Percentiles rank a stretch among this genome's conserved stretches.
phyloP scores from a whole-genome alignment of 2,797 vertebrate species.

The Sebastes itinus region DNA sequence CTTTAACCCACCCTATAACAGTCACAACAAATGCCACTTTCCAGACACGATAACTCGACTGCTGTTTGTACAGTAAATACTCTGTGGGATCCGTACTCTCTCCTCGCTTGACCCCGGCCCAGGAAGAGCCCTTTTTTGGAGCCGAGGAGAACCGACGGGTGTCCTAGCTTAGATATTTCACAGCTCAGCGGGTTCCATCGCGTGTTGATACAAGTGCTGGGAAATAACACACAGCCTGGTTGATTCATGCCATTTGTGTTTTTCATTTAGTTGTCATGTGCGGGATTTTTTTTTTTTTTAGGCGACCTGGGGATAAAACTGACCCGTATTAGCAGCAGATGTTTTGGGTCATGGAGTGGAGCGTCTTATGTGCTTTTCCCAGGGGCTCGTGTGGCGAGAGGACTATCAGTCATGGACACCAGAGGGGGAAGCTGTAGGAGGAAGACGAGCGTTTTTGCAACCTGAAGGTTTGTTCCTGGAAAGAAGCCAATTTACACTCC shows the following conservation, averaged over 20 bases:
- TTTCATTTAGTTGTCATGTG: slow-evolving; percentile 58
- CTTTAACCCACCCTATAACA: not conserved
- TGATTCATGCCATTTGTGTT: slow-evolving; percentile 68
- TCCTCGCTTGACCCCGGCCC: slow-evolving; percentile 51
- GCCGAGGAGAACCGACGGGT: slow-evolving; percentile 34
- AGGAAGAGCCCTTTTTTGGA: slow-evolving; percentile 54
- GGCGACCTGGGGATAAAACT: slow-evolving; percentile 46
- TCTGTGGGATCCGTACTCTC: slow-evolving; percentile 29
- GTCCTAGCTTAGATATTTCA: slow-evolving; percentile 67
- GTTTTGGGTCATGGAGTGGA: slow-evolving; percentile 67
- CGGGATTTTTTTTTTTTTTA: not conserved
- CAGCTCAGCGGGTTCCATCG: slow-evolving; percentile 62
- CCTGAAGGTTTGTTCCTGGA: slow-evolving; percentile 2
- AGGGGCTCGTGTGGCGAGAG: slow-evolving; percentile 27
- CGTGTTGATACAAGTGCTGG: slow-evolving; percentile 77
- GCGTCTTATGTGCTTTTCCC: slow-evolving; percentile 46
- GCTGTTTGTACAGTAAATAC: slow-evolving; percentile 58
- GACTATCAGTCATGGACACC: slow-evolving; percentile 14
- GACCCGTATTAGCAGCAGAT: slow-evolving; percentile 76
- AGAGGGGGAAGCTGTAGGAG: slow-evolving; percentile 1
- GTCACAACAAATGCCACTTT: slow-evolving; percentile 49
- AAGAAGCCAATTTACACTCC: not conserved
- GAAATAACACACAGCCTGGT: slow-evolving; percentile 56
- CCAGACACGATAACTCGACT: slow-evolving; percentile 50
- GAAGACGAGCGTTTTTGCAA: not conserved